These are phyloP conservation scores for Trichogramma pretiosum DNA, from an alignment of 1,140 invertebrate genomes.

Conservation along the genomic window DNA sequence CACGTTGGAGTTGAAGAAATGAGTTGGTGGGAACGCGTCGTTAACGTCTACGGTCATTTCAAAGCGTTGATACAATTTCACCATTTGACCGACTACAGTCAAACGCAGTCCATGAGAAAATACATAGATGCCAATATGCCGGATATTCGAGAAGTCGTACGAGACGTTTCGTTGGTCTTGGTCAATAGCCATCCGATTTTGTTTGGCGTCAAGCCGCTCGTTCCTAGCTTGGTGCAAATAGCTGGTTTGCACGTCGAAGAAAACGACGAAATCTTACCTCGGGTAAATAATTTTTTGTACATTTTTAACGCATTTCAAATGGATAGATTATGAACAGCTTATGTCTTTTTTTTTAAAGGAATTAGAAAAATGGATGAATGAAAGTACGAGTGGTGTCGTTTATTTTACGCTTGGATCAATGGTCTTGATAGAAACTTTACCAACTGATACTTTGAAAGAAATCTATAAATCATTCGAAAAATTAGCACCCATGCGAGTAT, in stretches of 20 bases:
- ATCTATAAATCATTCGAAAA: background rate
- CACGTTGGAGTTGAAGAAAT: background rate
- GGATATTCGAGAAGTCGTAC: background rate
- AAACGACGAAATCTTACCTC: background rate
- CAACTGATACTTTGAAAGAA: background rate
- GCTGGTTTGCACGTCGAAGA: background rate
- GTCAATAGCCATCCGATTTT: background rate
- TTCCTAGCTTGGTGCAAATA: background rate
- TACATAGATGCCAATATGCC: background rate
- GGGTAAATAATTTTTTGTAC: background rate
- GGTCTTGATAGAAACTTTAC: background rate
- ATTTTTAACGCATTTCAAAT: background rate
- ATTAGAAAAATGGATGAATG: background rate
- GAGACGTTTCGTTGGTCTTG: background rate
- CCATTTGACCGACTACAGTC: constrained; percentile 7
- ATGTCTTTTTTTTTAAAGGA: no score
- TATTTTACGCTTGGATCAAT: background rate
- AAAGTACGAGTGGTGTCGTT: background rate
- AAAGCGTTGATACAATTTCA: no score
- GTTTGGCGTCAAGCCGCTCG: background rate
- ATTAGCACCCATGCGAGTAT: background rate
- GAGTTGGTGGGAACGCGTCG: background rate
- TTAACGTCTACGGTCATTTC: background rate
- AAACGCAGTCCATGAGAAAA: background rate
- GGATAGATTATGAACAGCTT: background rate